These are phyloP conservation scores for Tiliacea citrago DNA, from an alignment of 2,888 invertebrate species.

Conservation along the genomic window DNA sequence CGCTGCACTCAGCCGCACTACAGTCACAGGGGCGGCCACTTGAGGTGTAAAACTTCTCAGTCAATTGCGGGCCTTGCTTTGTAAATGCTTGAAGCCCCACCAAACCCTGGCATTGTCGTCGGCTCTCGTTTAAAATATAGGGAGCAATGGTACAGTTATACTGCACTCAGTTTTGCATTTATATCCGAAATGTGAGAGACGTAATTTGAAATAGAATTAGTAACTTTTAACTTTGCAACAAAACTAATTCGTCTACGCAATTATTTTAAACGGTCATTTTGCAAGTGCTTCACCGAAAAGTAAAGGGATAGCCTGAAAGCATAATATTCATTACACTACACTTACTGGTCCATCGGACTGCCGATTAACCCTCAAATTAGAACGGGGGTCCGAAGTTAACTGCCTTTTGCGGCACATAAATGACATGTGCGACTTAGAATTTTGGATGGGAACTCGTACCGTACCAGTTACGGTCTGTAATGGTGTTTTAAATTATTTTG, in stretches of 20 bases:
- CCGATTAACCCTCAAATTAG: slow-evolving; percentile 87
- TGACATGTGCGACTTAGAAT: slow-evolving; percentile 78
- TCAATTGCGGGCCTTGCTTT: slow-evolving; percentile 66
- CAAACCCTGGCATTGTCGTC: slow-evolving; percentile 48
- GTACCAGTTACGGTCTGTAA: slow-evolving; percentile 62
- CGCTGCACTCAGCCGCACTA: slow-evolving; percentile 72
- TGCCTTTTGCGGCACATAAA: slow-evolving; percentile 82
- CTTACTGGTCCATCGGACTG: slow-evolving; percentile 79
- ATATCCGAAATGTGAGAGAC: neutral
- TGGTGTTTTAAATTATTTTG: slow-evolving; percentile 73
- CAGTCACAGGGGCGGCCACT: slow-evolving; percentile 63
- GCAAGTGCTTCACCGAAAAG: slow-evolving; percentile 60
- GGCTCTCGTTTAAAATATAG: slow-evolving; percentile 44
- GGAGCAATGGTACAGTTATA: slow-evolving; percentile 14
- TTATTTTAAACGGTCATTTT: slow-evolving; percentile 41
- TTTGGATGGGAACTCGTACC: slow-evolving; percentile 59
- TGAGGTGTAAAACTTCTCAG: slow-evolving; percentile 67
- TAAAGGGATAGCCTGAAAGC: slow-evolving; percentile 72
- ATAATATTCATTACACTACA: slow-evolving; percentile 85
- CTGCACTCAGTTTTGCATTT: slow-evolving; percentile 28
- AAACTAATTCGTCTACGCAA: slow-evolving; percentile 38
- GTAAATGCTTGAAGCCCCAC: slow-evolving; percentile 63
- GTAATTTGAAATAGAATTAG: neutral
- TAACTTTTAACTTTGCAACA: neutral
- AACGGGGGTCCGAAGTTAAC: slow-evolving; percentile 80